Evolutionary conservation across 2,797 vertebrate species (phyloP).

Genomic region (Capromys pilorides): DNA sequence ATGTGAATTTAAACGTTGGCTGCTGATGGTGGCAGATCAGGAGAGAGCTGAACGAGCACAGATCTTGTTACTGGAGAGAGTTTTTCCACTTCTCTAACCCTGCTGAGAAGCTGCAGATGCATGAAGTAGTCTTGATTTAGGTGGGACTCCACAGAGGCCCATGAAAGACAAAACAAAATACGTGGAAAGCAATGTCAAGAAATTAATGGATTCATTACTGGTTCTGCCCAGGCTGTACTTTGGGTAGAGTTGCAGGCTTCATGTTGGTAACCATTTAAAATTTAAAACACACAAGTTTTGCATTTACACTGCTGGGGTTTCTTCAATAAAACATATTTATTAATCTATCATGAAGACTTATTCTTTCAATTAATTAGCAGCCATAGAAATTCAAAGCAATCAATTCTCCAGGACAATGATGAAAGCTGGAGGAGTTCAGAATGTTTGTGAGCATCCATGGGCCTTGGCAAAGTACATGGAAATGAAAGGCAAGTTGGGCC

Average conservation of each 20-base stretch:
- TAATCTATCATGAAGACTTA: slow-evolving; percentile 76
- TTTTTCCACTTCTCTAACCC: not conserved
- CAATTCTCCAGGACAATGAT: slow-evolving; percentile 52
- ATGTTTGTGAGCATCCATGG: not conserved
- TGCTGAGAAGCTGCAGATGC: not conserved
- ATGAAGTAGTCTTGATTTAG: slow-evolving; percentile 59
- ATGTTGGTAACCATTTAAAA: slow-evolving; percentile 70
- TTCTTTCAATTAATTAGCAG: slow-evolving; percentile 76
- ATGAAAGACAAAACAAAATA: slow-evolving; percentile 51
- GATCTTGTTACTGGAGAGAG: not conserved
- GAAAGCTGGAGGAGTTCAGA: slow-evolving; percentile 55
- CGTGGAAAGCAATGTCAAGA: slow-evolving; percentile 49
- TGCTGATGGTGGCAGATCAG: not conserved
- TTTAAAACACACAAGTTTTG: slow-evolving; percentile 74
- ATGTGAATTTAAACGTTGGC: not conserved
- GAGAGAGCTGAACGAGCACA: not conserved
- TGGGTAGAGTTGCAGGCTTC: slow-evolving; percentile 62
- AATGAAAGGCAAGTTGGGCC: not conserved
- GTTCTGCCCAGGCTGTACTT: slow-evolving; percentile 50
- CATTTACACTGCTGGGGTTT: slow-evolving; percentile 68
- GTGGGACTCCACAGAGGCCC: not conserved
- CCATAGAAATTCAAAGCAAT: slow-evolving; percentile 72
- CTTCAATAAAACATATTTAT: slow-evolving; percentile 77
- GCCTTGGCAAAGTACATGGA: not conserved
- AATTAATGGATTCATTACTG: slow-evolving; percentile 73